phyloP scores from a whole-genome alignment of 2,113 vertebrate species.

The Hystrix brachyura region DNA sequence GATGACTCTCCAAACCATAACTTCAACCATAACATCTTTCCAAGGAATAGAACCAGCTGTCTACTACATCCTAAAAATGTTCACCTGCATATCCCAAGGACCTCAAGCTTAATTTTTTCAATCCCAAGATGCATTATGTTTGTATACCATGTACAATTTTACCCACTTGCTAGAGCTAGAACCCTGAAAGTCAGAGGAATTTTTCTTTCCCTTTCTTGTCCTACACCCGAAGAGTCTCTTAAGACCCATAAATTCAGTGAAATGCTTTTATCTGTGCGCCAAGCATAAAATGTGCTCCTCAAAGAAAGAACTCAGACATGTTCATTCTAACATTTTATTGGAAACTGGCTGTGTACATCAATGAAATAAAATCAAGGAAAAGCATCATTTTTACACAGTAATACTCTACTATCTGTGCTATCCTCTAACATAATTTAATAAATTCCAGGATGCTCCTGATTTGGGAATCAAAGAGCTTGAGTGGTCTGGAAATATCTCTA shows the following conservation, averaged over 20 bases:
- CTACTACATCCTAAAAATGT: neutral
- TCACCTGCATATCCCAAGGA: neutral
- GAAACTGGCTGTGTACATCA: constrained; percentile 43
- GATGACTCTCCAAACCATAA: neutral
- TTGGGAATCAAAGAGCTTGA: constrained; percentile 25
- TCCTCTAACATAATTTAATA: constrained; percentile 69
- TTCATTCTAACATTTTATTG: constrained; percentile 73
- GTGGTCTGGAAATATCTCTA: constrained; percentile 55
- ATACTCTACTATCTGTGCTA: neutral
- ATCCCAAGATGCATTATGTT: neutral
- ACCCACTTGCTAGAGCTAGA: neutral
- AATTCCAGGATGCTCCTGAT: constrained; percentile 19
- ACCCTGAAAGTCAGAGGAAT: neutral
- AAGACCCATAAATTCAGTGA: neutral
- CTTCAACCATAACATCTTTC: neutral
- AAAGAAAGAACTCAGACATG: constrained; percentile 49
- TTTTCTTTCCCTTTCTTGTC: constrained; percentile 13
- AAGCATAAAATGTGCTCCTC: neutral
- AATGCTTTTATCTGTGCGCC: neutral
- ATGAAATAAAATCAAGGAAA: constrained; percentile 47
- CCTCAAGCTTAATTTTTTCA: neutral
- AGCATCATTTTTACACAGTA: constrained; percentile 54
- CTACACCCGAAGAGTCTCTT: neutral
- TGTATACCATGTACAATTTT: neutral
- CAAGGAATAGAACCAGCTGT: neutral